Base-by-base conservation (phyloP, 2,113 vertebrate genomes). In the Etia nguti region DNA sequence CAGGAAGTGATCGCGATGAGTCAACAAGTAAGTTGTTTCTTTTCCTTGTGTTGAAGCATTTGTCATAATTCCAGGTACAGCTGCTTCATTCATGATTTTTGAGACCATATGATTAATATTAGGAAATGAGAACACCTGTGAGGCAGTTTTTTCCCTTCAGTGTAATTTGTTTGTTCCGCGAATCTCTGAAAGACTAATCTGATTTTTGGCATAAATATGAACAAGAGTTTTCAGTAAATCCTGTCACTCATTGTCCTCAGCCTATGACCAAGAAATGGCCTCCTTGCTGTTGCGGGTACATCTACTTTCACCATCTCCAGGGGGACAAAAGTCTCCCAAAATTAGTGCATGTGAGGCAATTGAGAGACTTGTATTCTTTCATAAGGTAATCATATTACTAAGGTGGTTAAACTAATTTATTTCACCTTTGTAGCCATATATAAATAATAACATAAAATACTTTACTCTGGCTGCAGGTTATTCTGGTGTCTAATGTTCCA, bases 281-380 rank as follows among this genome's bases (percentile, higher is more conserved):
- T 91, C 84, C 31, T 50, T 86, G 13, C 36, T 90, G 41, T 10
- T 85, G 22, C 52, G 59, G 10, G 2, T 68, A 29, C 54, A 93
- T 89, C 77, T 92, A 38, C 91, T 89, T 88, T 82, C 80, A 38
- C 86, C 86, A 83, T 10, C 24, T 34, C 81, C 88, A 83, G 77
- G 87, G 8, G 80, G 87, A 55, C 43, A 10, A 22, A 82, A 79
- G 54, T 59, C 38, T 60, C 41, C 15, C 18, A 79, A 62, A 79
- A 77, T 6, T 7, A 79, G 41, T 77, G 75, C 75, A 24, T 59
- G 34, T 46, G 60, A 91, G 86, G 86, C 87, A 82, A 56, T 38
- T 81, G 77, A 87, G 36, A 89, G 55, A 62, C 55, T 88, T 88
- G 62, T 88, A 10, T 60, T 88, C 68, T 89, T 91, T 88, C 86